Evolutionary conservation across 2,888 invertebrate genomes (phyloP), one percentile per base, ranked within the genome.

Genomic region (Cryptocephalus primarius): DNA sequence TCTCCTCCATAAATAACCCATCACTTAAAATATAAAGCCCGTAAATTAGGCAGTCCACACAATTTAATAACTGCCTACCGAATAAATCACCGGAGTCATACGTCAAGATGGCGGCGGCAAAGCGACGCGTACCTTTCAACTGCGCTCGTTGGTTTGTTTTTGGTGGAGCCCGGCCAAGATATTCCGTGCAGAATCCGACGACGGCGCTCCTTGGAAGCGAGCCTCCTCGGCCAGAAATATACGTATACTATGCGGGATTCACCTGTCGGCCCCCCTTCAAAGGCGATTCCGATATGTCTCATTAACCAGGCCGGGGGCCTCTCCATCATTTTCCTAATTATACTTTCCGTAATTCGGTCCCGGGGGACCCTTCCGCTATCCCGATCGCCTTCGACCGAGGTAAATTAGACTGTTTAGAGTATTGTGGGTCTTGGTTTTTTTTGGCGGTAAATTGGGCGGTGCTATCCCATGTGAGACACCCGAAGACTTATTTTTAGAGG

Each of bases 21-120:
- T 52, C 57, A 62, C 62, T 61, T 60, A 60, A 60, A 60, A 58
- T 61, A 61, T 60, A 61, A 60, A 61, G 54, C 54, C 54, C 53
- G 54, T 64, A 63, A 36, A 66, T 63, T 61, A 64, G 64, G 62
- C 62, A 55, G 53, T 58, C 50, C 55, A 59, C 60, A 60, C 61
- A 59, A 61, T 63, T 64, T 65, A 64, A 65, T 66, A 65, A 65
- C 60, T 59, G 61, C 59, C 61, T 59, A 60, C 59, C 50, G 53
- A 42, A 53, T 53, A 66, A 65, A 64, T 58, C 52, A 48, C 51
- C 48, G 54, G 54, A 55, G 56, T 55, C 60, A 57, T 59, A 60
- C 57, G 62, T 65, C 63, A 65, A 66, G 62, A 65, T 64, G 65
- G 64, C 63, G 55, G 47, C 44, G 36, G 22, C 42, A 13, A 13